Base-by-base conservation (phyloP, 1,140 invertebrate genomes). In the Panagrolaimus sp. region DNA sequence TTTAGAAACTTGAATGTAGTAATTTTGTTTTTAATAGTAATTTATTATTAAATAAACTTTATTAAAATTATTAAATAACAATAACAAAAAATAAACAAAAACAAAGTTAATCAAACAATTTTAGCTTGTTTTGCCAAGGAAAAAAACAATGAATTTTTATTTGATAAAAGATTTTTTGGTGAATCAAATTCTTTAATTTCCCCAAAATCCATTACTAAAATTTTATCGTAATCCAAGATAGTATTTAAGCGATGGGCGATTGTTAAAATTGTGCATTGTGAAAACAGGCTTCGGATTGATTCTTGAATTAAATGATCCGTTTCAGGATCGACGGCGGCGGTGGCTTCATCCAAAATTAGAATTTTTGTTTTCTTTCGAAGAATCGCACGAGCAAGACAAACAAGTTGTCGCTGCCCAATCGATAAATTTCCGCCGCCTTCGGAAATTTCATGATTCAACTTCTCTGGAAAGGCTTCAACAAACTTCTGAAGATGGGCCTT, bases 181-280 rank as follows among this genome's bases (percentile, higher is more conserved):
- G 43, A 46, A 32, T 67, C 65, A 17, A 67, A 47, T 67, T 67
- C 65, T 17, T 26, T 21, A 10, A 67, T 47, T 47, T 48, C 24
- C 3, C 65, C 65, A 17, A 17, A 15, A 5, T 67, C 44, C 65
- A 67, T 67, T 14, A 67, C 65, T 9, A 67, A 10, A 9, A 67
- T 21, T 47, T 62, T 71, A 28, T 47, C 43, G 15, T 62, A 69
- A 76, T 91, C 89, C 87, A 91, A 89, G 17, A 91, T 88, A 0
- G 89, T 91, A 70, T 90, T 88, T 1, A 91, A 83, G 12, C 90
- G 86, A 85, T 91, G 90, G 7, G 90, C 90, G 24, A 91, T 90
- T 0, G 90, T 91, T 8, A 92, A 78, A 0, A 91, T 89, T 0
- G 91, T 91, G 76, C 90, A 91, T 2, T 84, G 76, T 9, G 68